Base-by-base conservation (phyloP, 2,797 vertebrate genomes). In the Acipenser transmontanus region DNA sequence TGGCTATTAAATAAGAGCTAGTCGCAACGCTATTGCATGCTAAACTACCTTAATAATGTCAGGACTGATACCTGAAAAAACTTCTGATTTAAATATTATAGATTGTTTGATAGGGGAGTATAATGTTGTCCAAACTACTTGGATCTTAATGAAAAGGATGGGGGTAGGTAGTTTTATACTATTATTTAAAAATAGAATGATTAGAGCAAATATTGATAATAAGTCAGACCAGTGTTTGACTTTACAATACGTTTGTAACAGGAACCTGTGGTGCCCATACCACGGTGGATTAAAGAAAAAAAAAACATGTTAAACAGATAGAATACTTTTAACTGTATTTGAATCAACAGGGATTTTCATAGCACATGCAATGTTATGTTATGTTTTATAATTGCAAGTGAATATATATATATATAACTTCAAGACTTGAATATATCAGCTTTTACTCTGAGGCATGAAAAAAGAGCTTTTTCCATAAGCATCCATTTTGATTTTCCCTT, bases 381-480 rank as follows among this genome's bases (percentile, higher is more conserved):
- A 57, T 75, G 69, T 65, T 69, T 63, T 71, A 64, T 67, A 68
- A 68, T 67, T 50, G 59, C 64, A 61, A 71, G 64, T 70, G 11
- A 62, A 49, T 70, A 63, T 66, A 69, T 69, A 56, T 57, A 63
- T 48, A 64, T 34, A 8, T 48, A 67, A 57, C 69, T 68, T 66
- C 48, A 64, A 67, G 54, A 69, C 73, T 71, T 75, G 63, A 66
- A 20, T 9, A 68, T 34, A 34, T 34, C 34, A 4, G 34, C 34
- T 34, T 34, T 34, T 34, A 34, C 34, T 34, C 1, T 34, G 34
- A 34, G 34, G 34, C 34, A 34, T 34, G 34, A 65, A 64, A 69
- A 71, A 72, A 69, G 63, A 64, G 72, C 71, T 75, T 76, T 72
- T 69, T 72, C 69, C 66, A 75, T 77, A 66, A 69, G 69, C 69